Conservation (phyloP, 2,797 vertebrate genomes). For the Paratrypauchen microcephalus region DNA sequence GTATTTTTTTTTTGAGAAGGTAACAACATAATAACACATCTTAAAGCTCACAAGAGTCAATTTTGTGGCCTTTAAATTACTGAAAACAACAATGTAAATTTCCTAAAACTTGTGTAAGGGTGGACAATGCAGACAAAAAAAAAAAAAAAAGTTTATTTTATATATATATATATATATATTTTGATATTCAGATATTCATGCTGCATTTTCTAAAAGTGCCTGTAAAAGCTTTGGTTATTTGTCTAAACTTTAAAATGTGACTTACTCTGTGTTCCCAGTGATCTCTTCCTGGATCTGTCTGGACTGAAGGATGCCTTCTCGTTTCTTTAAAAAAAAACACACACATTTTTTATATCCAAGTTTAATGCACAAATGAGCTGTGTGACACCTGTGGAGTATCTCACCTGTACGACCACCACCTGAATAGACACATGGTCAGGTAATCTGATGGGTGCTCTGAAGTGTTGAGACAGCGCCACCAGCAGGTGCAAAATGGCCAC, state of each 20-base stretch:
- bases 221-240: not conserved
- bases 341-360: no score
- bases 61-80: no score
- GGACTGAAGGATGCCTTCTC: conserved; percentile 96
- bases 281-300: conserved; percentile 98
- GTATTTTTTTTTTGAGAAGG: no score
- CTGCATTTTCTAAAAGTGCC: not conserved
- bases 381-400: not conserved
- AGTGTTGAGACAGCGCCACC: conserved; percentile 94
- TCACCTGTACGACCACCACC: conserved; percentile 97
- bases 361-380: not conserved
- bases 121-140: not conserved
- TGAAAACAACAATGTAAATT: not conserved
- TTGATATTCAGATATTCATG: not conserved
- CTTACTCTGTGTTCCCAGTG: conserved; percentile 98
- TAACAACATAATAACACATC: no score
- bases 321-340: conserved; percentile 82
- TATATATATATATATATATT: not conserved
- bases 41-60: no score
- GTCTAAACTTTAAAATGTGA: conserved; percentile 21
- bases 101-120: not conserved
- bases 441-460: conserved; percentile 93
- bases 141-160: no score
- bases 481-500: conserved; percentile 96
- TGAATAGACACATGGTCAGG: conserved; percentile 98